Evolutionary conservation across 2,888 invertebrate species (phyloP).

Genomic region (Quadroppia sp.): DNA sequence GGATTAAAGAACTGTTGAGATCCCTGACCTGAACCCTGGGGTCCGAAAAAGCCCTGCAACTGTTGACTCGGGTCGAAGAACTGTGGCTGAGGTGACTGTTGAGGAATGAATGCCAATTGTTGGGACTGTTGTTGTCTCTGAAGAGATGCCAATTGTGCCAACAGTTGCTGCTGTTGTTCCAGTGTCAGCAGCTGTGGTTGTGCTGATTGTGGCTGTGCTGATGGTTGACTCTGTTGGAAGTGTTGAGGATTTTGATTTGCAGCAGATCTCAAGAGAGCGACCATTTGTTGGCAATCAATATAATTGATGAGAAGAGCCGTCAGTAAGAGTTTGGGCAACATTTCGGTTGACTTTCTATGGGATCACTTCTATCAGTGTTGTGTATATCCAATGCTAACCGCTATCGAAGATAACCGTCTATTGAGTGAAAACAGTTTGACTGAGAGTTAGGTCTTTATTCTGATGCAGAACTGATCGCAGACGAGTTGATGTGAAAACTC

Average conservation of each 20-base stretch:
- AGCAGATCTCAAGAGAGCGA: background rate
- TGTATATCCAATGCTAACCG: conserved; percentile 6
- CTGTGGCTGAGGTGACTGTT: background rate
- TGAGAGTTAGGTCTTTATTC: conserved; percentile 27
- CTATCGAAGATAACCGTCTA: conserved; percentile 17
- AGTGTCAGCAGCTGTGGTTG: conserved; percentile 29
- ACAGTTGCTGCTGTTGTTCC: conserved; percentile 40
- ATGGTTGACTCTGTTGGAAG: background rate
- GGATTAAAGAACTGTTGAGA: conserved; percentile 25
- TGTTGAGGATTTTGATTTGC: background rate
- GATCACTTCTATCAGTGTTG: background rate
- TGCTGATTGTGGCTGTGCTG: background rate
- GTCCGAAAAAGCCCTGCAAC: background rate
- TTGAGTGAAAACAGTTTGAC: conserved; percentile 25
- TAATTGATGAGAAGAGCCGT: background rate
- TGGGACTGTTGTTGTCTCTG: conserved; percentile 35
- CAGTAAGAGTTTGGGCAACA: conserved; percentile 6
- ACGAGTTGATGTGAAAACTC: conserved; percentile 23
- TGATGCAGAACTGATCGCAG: conserved; percentile 22
- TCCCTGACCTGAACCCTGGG: background rate
- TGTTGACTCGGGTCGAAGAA: background rate
- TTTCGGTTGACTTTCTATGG: conserved; percentile 1
- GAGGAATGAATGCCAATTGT: background rate
- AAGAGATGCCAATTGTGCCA: conserved; percentile 34
- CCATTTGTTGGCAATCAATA: conserved; percentile 20